Evolutionary conservation across 2,113 vertebrate species (phyloP).

Genomic region (Isichthys henryi): DNA sequence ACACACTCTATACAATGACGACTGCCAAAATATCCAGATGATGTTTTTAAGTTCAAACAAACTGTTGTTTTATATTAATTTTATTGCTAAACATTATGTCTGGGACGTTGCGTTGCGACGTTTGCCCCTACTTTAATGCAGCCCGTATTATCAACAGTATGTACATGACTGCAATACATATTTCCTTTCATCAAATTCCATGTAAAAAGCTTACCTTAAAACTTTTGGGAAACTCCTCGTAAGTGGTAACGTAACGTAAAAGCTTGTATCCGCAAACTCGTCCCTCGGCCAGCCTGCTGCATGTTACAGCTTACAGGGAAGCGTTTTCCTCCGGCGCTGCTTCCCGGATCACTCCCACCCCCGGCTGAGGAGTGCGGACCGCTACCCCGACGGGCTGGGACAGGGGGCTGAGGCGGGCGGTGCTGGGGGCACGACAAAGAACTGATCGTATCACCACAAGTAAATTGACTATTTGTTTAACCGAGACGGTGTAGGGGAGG

Average conservation of each 20-base stretch:
- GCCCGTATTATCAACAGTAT: not conserved
- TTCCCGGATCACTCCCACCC: not conserved
- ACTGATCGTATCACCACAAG: conserved; percentile 16
- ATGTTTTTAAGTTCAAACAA: not conserved
- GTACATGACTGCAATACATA: not conserved
- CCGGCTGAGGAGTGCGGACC: not conserved
- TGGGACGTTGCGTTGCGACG: not conserved
- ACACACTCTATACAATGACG: not conserved
- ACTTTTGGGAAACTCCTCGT: not conserved
- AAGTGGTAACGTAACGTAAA: not conserved
- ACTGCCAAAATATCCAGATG: not conserved
- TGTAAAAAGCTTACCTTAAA: not conserved
- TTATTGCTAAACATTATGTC: not conserved
- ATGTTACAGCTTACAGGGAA: not conserved
- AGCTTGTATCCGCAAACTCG: not conserved
- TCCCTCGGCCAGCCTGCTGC: not conserved
- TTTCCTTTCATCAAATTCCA: not conserved
- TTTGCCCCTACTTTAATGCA: not conserved
- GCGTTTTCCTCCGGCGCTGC: not conserved
- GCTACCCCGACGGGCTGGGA: conserved; percentile 1
- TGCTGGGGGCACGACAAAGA: conserved; percentile 18
- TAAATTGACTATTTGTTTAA: not conserved
- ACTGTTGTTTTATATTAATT: not conserved
- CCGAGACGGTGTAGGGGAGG: not conserved
- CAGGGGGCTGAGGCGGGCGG: conserved; percentile 20